Evolutionary conservation across 2,113 vertebrate species (phyloP), one percentile per base, ranked within the genome.

Genomic region (Sylvia atricapilla): DNA sequence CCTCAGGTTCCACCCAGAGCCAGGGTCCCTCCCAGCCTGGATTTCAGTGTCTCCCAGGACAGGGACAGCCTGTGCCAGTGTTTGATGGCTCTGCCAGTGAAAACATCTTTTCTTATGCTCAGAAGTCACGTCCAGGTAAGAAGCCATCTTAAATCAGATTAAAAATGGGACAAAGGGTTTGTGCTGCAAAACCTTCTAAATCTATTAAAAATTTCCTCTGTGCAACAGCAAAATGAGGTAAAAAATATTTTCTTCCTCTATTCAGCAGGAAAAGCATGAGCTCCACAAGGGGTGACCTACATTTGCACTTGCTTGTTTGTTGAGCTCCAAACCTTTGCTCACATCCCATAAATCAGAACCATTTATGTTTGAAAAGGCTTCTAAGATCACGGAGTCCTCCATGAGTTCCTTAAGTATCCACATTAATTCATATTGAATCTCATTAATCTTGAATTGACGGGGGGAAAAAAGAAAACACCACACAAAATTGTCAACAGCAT

Each of bases 391-490:
- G 2, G 8, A 50, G 30, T 67, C 64, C 39, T 55, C 33, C 52
- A 2, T 3, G 28, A 59, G 41, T 91, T 84, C 47, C 50, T 59
- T 6, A 67, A 63, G 19, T 7, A 60, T 33, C 66, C 76, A 28
- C 30, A 63, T 72, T 69, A 95, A 59, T 66, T 76, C 50, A 12
- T 46, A 35, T 16, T 49, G 31, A 72, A 30, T 58, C 17, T 58
- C 59, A 41, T 91, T 89, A 49, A 8, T 56, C 47, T 35, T 37
- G 44, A 33, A 73, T 64, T 82, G 35, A 28, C 9, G 56, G 28
- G 31, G 31, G 5, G 30, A 21, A 2, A 7, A 39, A 46, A 39
- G 35, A 46, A 35, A 43, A 2, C 0, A n/a, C 4, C 22, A 2
- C 33, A 59, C 7, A 2, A 7, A 33, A 11, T 2, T 30, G 33